Evolutionary conservation across 1,140 invertebrate species (phyloP).

Genomic region (Cherax destructor): DNA sequence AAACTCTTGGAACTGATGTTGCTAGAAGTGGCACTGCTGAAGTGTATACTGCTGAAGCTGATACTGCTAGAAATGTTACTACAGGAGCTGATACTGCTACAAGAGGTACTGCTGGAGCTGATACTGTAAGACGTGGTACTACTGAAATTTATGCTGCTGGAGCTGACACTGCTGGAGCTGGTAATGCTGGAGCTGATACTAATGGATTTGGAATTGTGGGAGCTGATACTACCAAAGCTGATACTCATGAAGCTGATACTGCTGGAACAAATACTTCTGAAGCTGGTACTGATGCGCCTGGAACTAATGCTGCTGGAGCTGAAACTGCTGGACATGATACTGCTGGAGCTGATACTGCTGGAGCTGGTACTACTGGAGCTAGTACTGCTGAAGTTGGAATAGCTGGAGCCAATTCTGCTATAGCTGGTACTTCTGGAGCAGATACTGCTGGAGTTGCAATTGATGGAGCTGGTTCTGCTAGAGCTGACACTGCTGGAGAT

Average conservation of each 20-base stretch:
- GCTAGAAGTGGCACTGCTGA: neutral
- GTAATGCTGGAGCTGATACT: slow-evolving; percentile 10
- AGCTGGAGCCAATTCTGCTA: neutral
- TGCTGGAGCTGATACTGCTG: neutral
- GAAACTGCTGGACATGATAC: neutral
- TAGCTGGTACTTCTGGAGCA: neutral
- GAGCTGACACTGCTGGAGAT: slow-evolving; percentile 2
- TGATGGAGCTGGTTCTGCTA: slow-evolving; percentile 11
- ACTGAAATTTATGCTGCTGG: neutral
- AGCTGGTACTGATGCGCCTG: neutral
- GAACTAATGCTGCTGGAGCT: neutral
- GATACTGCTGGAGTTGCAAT: neutral
- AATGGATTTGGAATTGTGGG: neutral
- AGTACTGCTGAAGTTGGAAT: neutral
- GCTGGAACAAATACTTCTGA: neutral
- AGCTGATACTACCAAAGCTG: slow-evolving; percentile 5
- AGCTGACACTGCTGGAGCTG: slow-evolving; percentile 15
- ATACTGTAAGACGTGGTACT: slow-evolving; percentile 1
- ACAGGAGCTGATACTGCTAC: slow-evolving; percentile 1
- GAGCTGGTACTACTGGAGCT: neutral
- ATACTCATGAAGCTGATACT: slow-evolving; percentile 8
- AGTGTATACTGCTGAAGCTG: neutral
- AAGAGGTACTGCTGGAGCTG: slow-evolving; percentile 20
- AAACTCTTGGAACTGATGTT: neutral
- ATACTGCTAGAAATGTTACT: neutral